Evolutionary conservation across 92 coral and sea anemone species (phyloP), one percentile per base, ranked within the genome.

Genomic region (Zoanthus sociatus): DNA sequence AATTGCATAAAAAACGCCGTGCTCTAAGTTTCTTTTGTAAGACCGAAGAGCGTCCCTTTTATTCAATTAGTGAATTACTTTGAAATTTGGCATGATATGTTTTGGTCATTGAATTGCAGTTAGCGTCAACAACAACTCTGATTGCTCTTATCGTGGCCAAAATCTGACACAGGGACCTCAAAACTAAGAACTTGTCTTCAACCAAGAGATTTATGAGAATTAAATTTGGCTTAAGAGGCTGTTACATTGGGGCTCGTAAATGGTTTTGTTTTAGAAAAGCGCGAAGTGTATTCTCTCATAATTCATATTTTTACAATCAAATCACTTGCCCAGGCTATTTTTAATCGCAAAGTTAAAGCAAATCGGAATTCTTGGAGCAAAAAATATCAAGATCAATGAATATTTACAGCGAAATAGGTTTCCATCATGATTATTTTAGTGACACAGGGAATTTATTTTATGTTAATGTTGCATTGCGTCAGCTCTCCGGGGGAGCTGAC

Each of bases 141-240:
- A 86, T 72, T 72, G 50, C 69, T 45, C 86, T 77, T 90, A 87
- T 87, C 90, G 70, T 17, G 54, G 8, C 78, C 85, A 21, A 31
- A 37, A 90, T 90, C 93, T 90, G 79, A 87, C 93, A 66, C 88
- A 64, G 74, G 44, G 31, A 90, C 91, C 90, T 45, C 76, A 61
- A 72, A 70, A 42, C 79, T 64, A 82, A 90, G 83, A 10, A 50
- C 67, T 81, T 64, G 85, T 81, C 85, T 81, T 81, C 85, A 81
- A 67, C 26, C 30, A 17, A 51, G 45, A 30, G 85, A 67, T 66
- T 45, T 81, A 66, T 14, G 85, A 66, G 76, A 64, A 81, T 67
- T 79, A 46, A 66, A 81, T 81, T 81, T 68, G 12, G 58, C 47
- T 81, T 14, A 66, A 47, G 63, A 81, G 85, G 46, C 74, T 72